Conservation (phyloP, 2,113 vertebrate genomes). For the Promerops cafer region DNA sequence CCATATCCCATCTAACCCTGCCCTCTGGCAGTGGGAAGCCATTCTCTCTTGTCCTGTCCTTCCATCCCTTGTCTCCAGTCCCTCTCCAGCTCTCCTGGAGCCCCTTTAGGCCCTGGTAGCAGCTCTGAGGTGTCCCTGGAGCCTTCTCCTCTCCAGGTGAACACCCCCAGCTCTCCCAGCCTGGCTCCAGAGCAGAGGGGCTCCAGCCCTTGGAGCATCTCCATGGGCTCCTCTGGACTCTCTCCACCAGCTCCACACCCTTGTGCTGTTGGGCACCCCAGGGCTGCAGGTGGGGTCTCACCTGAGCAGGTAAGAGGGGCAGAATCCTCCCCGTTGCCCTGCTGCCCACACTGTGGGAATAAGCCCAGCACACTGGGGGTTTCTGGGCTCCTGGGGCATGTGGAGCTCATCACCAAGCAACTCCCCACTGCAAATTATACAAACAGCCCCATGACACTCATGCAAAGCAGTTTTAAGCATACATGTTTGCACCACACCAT, state of each 20-base stretch:
- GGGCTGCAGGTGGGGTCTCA: not conserved
- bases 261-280: not conserved
- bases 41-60: not conserved
- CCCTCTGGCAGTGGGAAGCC: not conserved
- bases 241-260: fast-evolving
- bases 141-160: not conserved
- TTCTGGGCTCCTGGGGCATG: not conserved
- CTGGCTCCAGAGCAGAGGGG: not conserved
- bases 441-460: not conserved
- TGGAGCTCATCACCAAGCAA: not conserved
- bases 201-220: not conserved
- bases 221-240: fast-evolving
- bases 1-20: not conserved
- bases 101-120: fast-evolving
- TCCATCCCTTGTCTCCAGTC: not conserved
- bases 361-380: not conserved
- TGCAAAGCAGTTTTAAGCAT: not conserved
- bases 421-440: not conserved
- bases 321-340: not conserved
- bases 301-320: not conserved
- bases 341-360: not conserved
- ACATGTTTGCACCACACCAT: not conserved
- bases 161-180: not conserved
- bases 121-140: not conserved
- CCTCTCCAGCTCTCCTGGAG: not conserved